Conservation (phyloP, 2,113 vertebrate species). For the Rhynchopsitta pachyrhyncha region DNA sequence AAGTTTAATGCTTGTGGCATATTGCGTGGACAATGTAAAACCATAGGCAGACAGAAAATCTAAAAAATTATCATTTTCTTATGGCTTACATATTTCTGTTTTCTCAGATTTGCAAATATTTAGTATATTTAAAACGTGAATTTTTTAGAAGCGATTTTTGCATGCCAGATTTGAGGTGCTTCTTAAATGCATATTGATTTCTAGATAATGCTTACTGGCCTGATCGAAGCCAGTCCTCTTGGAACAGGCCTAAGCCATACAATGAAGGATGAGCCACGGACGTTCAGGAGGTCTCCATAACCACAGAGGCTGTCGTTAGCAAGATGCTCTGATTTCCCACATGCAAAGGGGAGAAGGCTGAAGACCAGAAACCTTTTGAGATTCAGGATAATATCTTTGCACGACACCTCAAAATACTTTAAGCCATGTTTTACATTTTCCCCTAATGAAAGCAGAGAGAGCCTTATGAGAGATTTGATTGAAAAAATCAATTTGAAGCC, state of each 20-base stretch:
- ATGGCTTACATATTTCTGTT: neutral
- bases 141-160: neutral
- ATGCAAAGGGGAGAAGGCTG: neutral
- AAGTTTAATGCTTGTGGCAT: slow-evolving; percentile 56
- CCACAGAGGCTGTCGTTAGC: neutral
- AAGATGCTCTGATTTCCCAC: neutral
- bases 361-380: neutral
- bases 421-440: neutral
- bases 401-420: neutral
- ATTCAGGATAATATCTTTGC: neutral
- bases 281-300: neutral
- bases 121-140: neutral
- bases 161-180: neutral
- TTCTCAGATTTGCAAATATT: neutral
- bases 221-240: neutral
- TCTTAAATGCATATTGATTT: neutral
- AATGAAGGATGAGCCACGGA: neutral
- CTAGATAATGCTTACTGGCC: neutral
- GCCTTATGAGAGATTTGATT: neutral
- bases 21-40: neutral
- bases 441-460: neutral
- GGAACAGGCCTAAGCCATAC: neutral
- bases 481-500: neutral
- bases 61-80: neutral
- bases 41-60: neutral